These are phyloP conservation scores for Channa maculata DNA, from an alignment of 2,113 vertebrate genomes.

Conservation along the genomic window DNA sequence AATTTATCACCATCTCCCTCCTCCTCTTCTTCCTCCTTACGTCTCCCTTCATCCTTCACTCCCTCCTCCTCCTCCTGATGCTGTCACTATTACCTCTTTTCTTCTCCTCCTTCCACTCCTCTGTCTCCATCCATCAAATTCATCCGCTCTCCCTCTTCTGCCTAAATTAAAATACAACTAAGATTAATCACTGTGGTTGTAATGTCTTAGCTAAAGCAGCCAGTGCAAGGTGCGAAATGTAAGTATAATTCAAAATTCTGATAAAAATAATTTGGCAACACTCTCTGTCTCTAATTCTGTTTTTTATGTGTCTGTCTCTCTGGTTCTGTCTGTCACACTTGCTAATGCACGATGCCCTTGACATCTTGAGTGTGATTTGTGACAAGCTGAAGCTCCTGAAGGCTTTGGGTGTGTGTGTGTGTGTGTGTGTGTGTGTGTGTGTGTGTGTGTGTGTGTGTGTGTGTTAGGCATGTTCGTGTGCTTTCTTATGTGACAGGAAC, in stretches of 20 bases:
- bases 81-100: conserved; percentile 68
- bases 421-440: conserved; percentile 17
- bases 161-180: conserved; percentile 64
- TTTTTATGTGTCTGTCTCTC: conserved; percentile 42
- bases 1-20: conserved; percentile 75
- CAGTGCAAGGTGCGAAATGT: conserved; percentile 36
- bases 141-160: conserved; percentile 12
- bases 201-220: conserved; percentile 39
- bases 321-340: conserved; percentile 69
- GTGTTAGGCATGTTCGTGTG: conserved; percentile 1
- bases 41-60: conserved; percentile 56
- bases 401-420: conserved; percentile 55
- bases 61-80: conserved; percentile 36
- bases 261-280: conserved; percentile 9
- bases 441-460: conserved; percentile 6
- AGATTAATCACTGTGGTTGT: conserved; percentile 56
- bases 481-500: conserved; percentile 61
- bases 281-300: conserved; percentile 20
- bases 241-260: conserved; percentile 15
- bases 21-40: conserved; percentile 40
- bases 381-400: conserved; percentile 71
- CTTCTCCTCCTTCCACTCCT: conserved; percentile 47
- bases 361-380: conserved; percentile 79
- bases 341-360: conserved; percentile 75
- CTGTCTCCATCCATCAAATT: conserved; percentile 60